A percentile compares a stretch with the other conserved stretches of the same genome.
Conservation (phyloP, 2,797 vertebrate genomes). For the Sebastiscus tertius region DNA sequence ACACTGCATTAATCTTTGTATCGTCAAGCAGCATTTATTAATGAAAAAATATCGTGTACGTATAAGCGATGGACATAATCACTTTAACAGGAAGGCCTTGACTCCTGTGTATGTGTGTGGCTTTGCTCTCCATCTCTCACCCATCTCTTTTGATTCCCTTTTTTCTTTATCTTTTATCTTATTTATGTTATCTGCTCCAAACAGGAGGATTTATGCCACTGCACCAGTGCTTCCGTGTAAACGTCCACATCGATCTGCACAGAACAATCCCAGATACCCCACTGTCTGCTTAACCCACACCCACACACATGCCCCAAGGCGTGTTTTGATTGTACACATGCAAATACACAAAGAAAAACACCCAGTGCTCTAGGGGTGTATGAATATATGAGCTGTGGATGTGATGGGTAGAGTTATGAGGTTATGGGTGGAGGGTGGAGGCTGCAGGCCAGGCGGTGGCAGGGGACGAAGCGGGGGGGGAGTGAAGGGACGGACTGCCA, state of each 20-base stretch:
- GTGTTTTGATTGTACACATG: constrained; percentile 40
- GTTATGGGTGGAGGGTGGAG: constrained; percentile 46
- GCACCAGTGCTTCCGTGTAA: constrained; percentile 1
- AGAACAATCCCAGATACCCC: constrained; percentile 11
- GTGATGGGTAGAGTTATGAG: constrained; percentile 45
- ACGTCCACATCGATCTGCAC: constrained; percentile 21
- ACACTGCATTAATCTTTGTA: constrained; percentile 30
- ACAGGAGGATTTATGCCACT: not conserved
- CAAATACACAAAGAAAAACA: constrained; percentile 32
- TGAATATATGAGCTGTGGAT: constrained; percentile 16
- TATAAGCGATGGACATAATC: constrained; percentile 1
- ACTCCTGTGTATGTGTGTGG: not conserved
- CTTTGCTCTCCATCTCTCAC: not conserved
- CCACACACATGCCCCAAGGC: constrained; percentile 12
- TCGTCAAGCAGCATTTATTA: constrained; percentile 14
- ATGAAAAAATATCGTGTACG: not conserved
- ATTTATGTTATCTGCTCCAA: not conserved
- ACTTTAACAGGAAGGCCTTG: not conserved
- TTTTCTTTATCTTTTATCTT: not conserved
- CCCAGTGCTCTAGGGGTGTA: constrained; percentile 1
- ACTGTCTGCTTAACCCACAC: constrained; percentile 14
- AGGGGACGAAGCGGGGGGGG: constrained; percentile 16
- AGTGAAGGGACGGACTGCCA: constrained; percentile 61
- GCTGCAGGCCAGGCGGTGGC: constrained; percentile 33
- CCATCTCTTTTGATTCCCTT: not conserved